Percentiles rank a stretch among this genome's conserved stretches.
Evolutionary conservation across 2,797 vertebrate genomes (phyloP).

Genomic region (Anas bahamensis): DNA sequence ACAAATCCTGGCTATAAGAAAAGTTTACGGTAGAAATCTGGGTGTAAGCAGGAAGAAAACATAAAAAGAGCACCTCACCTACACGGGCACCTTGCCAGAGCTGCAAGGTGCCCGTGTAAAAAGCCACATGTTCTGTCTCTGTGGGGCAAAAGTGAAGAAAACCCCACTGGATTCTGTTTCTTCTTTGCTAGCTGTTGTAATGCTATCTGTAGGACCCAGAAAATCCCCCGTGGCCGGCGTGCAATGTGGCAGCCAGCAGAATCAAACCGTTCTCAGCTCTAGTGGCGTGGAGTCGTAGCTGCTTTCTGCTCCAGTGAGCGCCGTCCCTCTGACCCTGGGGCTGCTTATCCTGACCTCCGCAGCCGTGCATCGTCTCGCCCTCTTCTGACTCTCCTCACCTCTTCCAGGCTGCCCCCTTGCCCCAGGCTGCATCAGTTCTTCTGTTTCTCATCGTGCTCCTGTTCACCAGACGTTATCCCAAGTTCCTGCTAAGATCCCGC

Average conservation of each 20-base stretch:
- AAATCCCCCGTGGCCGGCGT: not conserved
- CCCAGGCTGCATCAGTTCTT: not conserved
- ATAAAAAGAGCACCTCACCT: not conserved
- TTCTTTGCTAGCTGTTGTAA: not conserved
- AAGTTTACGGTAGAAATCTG: not conserved
- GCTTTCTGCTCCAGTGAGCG: not conserved
- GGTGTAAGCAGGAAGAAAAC: not conserved
- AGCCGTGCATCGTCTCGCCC: not conserved
- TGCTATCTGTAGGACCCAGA: not conserved
- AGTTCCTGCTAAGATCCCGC: not conserved
- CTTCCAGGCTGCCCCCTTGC: not conserved
- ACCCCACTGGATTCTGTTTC: not conserved
- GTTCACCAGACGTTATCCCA: not conserved
- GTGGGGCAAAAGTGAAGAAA: not conserved
- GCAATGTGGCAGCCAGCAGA: not conserved
- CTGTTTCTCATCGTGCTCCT: not conserved
- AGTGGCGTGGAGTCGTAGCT: accelerated
- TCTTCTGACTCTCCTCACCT: not conserved
- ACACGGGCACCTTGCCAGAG: not conserved
- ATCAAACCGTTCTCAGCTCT: not conserved
- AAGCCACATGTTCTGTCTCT: not conserved
- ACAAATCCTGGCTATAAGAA: not conserved
- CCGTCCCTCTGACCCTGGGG: not conserved
- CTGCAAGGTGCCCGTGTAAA: not conserved
- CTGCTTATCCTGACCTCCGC: not conserved